Evolutionary conservation across 2,888 invertebrate genomes (phyloP), one percentile per base, ranked within the genome.

Genomic region (Diarsia rubi): DNA sequence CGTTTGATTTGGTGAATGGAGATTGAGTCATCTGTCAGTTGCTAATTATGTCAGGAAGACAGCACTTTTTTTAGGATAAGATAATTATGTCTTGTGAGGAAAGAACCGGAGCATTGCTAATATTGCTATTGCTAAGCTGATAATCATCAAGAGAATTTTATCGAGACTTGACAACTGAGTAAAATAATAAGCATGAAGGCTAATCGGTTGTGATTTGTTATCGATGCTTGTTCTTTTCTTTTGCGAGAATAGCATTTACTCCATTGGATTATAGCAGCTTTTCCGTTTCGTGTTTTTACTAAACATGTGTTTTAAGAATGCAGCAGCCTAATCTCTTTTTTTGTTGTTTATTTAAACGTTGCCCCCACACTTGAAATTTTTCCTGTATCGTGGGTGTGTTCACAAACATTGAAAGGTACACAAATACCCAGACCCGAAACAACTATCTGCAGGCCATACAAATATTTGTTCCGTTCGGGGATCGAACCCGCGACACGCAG

Each of bases 1-100:
- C 65, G 60, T 81, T 72, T 66, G 37, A 54, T 76, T 60, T 70
- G 54, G 12, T 67, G 66, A 66, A 69, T 62, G 60, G 54, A 70
- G 31, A 27, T 54, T 1, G 5, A 69, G 52, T 69, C 60, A 71
- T 78, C 49, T 21, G 3, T 71, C 81, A 80, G n/a, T 27, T 52
- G 45, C n/a, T 80, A 76, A 80, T 69, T 44, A 76, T 37, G 0
- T 31, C 0, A 31, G 14, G 14, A 42, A 71, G 21, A 64, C 49
- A 31, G 16, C 16, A 1, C 21, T 59, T 24, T 64, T 69, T 75
- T 31, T 4, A 19, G 16, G 4, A 0, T 37, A 44, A 19, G 14
- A 2, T 19, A n/a, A 37, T 37, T 5, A 21, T 63, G 11, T 57
- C 31, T 63, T 49, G 14, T 54, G n/a, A 12, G 0, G 11, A 49